Evolutionary conservation across 2,113 vertebrate species (phyloP).

Genomic region (Myanophis thanlyinensis): DNA sequence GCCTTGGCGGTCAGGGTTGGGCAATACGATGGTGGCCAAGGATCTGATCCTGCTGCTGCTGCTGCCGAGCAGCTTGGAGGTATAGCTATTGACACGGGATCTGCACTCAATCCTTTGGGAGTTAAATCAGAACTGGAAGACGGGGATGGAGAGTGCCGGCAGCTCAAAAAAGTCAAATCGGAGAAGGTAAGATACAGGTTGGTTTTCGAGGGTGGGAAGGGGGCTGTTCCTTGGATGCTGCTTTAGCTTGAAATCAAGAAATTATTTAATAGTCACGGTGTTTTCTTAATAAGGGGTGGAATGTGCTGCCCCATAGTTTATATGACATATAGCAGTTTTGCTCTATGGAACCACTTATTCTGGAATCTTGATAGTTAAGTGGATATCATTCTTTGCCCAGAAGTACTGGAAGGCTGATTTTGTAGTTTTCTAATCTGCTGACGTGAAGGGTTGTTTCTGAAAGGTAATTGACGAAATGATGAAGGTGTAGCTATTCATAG

Average conservation of each 20-base stretch:
- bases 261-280: rapidly evolving
- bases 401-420: neutral
- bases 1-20: constrained; percentile 82
- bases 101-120: constrained; percentile 87
- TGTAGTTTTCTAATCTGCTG: neutral
- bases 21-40: constrained; percentile 85
- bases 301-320: neutral
- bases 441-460: neutral
- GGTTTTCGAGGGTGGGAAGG: neutral
- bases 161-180: constrained; percentile 92
- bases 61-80: constrained; percentile 90
- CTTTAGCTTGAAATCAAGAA: neutral
- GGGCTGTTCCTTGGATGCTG: neutral
- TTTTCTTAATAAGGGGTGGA: rapidly evolving
- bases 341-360: neutral
- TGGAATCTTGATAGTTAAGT: neutral
- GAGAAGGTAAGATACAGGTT: constrained; percentile 88
- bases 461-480: neutral
- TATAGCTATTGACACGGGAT: constrained; percentile 92
- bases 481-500: too few species aligned
- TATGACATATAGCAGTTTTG: neutral
- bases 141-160: constrained; percentile 89
- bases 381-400: neutral
- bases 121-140: constrained; percentile 94
- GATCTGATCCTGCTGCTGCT: constrained; percentile 75